Percentiles rank a stretch among this genome's conserved stretches.
phyloP scores from a whole-genome alignment of 2,888 invertebrate genomes.

The Cosmia trapezina region DNA sequence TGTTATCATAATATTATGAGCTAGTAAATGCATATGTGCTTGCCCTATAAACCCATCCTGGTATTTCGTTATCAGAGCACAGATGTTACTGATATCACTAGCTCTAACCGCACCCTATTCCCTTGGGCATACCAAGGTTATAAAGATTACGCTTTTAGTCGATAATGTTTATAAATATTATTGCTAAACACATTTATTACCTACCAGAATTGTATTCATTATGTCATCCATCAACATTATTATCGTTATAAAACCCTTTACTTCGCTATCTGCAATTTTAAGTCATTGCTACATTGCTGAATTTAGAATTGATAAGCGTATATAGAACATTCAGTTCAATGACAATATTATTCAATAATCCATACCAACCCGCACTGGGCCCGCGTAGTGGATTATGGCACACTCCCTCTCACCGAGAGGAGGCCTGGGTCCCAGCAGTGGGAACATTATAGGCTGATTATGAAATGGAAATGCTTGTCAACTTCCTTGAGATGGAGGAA shows the following conservation, averaged over 20 bases:
- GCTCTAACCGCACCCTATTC: slow-evolving; percentile 44
- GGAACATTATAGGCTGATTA: too few species aligned
- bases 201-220: slow-evolving; percentile 56
- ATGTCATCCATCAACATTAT: slow-evolving; percentile 63
- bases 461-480: too few species aligned
- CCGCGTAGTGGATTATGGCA: too few species aligned
- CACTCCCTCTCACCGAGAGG: too few species aligned
- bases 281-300: slow-evolving; percentile 38
- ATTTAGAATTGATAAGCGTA: slow-evolving; percentile 49
- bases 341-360: slow-evolving; percentile 45
- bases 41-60: slow-evolving; percentile 22
- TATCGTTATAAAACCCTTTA: slow-evolving; percentile 52
- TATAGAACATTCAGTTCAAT: slow-evolving; percentile 18
- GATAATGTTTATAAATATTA: slow-evolving; percentile 53
- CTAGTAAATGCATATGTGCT: slow-evolving; percentile 9
- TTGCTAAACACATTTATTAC: slow-evolving; percentile 39
- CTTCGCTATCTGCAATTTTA: slow-evolving; percentile 38
- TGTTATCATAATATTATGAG: slow-evolving; percentile 19
- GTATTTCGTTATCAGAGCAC: slow-evolving; percentile 30
- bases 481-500: too few species aligned
- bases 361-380: neutral
- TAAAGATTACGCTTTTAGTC: slow-evolving; percentile 33
- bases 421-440: too few species aligned
- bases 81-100: slow-evolving; percentile 40
- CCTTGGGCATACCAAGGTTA: slow-evolving; percentile 46